phyloP scores from a whole-genome alignment of 2,113 vertebrate species.

The Ciconia maguari region DNA sequence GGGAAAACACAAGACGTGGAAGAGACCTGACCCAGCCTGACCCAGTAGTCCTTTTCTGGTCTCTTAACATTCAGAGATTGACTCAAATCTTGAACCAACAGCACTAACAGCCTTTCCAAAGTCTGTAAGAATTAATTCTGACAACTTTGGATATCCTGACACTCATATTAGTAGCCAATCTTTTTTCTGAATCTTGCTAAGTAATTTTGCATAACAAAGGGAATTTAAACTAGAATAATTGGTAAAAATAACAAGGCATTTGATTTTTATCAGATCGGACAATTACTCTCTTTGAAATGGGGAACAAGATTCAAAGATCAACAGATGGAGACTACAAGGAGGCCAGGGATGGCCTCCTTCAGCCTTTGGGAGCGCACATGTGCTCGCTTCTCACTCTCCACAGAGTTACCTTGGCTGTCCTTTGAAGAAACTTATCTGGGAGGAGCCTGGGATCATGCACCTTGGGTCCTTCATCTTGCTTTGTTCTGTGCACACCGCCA shows the following conservation, averaged over 20 bases:
- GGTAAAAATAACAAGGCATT: conserved; percentile 45
- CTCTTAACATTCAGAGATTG: background rate
- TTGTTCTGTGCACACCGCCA: background rate
- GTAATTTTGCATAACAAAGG: conserved; percentile 3
- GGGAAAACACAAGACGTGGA: background rate
- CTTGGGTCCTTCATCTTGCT: conserved; percentile 45
- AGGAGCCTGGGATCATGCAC: conserved; percentile 49
- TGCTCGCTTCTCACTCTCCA: background rate
- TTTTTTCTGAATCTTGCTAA: conserved; percentile 36
- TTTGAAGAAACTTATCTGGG: conserved; percentile 81
- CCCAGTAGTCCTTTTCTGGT: background rate
- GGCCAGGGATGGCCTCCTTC: background rate
- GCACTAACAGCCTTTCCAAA: conserved; percentile 20
- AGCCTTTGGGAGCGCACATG: background rate
- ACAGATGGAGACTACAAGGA: background rate
- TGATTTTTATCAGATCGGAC: conserved; percentile 11
- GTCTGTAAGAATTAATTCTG: conserved; percentile 32
- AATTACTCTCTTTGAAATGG: background rate
- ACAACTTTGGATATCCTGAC: conserved; percentile 39
- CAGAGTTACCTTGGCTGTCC: conserved; percentile 86
- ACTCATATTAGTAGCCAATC: background rate
- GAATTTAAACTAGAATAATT: conserved; percentile 29
- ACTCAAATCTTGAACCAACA: background rate
- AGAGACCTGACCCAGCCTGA: background rate
- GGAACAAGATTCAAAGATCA: conserved; percentile 16